Conservation (phyloP, 1,140 invertebrate genomes). For the Drosophila repleta region DNA sequence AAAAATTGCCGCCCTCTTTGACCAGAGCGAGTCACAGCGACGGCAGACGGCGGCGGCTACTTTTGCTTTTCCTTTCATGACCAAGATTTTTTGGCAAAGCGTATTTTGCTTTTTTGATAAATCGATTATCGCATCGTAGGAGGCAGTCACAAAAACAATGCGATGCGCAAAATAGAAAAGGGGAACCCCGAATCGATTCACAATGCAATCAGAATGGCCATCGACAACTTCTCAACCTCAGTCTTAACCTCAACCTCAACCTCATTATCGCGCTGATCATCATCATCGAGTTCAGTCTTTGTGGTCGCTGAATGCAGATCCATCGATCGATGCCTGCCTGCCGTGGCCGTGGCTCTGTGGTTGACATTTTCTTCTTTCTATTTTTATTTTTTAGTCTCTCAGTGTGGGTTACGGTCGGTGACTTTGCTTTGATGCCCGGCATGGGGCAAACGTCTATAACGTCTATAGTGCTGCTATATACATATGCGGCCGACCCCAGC, state of each 20-base stretch:
- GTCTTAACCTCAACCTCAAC: slow-evolving; percentile 21
- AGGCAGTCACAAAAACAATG: slow-evolving; percentile 70
- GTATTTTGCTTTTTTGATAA: slow-evolving; percentile 75
- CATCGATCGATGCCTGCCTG: slow-evolving; percentile 38
- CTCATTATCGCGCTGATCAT: slow-evolving; percentile 45
- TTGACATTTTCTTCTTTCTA: slow-evolving; percentile 68
- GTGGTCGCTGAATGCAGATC: slow-evolving; percentile 59
- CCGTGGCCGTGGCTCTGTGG: slow-evolving; percentile 61
- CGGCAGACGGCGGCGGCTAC: slow-evolving; percentile 25
- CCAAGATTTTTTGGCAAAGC: slow-evolving; percentile 70
- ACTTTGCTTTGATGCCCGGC: slow-evolving; percentile 68
- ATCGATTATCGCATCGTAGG: slow-evolving; percentile 81
- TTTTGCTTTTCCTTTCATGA: slow-evolving; percentile 34
- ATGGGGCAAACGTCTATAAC: slow-evolving; percentile 9
- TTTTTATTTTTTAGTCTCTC: slow-evolving; percentile 1
- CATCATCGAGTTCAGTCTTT: slow-evolving; percentile 39
- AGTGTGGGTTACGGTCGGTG: slow-evolving; percentile 57
- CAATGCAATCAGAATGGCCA: slow-evolving; percentile 37
- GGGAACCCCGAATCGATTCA: slow-evolving; percentile 13
- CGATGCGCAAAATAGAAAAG: slow-evolving; percentile 29
- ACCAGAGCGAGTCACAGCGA: slow-evolving; percentile 16
- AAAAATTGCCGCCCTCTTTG: slow-evolving; percentile 60
- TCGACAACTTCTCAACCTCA: slow-evolving; percentile 24
- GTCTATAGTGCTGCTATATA: not conserved
- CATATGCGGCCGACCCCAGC: slow-evolving; percentile 8